Conservation (phyloP, 2,797 vertebrate genomes). For the Acanthurus tractus region DNA sequence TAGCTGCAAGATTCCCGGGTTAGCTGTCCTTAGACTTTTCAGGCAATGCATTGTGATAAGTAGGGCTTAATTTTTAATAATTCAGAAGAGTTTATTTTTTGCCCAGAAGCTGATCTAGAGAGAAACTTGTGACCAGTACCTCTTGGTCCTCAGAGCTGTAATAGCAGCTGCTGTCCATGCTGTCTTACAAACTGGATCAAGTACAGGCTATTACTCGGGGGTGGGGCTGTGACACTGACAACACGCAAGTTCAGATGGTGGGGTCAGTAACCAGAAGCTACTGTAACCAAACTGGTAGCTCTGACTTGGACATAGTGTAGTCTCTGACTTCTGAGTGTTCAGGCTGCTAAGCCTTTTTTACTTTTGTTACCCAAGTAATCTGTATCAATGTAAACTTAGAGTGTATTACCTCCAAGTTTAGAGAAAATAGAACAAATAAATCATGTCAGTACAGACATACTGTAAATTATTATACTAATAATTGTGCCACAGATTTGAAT, state of each 20-base stretch:
- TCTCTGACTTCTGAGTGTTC: not conserved
- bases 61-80: slow-evolving; percentile 46
- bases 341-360: not conserved
- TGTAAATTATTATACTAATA: not conserved
- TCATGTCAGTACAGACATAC: not conserved
- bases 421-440: not conserved
- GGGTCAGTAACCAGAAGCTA: slow-evolving; percentile 63
- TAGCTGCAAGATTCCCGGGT: slow-evolving; percentile 72
- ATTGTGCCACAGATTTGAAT: not conserved
- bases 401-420: not conserved
- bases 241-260: slow-evolving; percentile 34
- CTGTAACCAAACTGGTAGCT: slow-evolving; percentile 16
- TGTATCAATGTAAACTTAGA: not conserved
- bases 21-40: slow-evolving; percentile 78
- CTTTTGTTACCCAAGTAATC: not conserved
- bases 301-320: not conserved
- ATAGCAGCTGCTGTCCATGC: slow-evolving; percentile 51
- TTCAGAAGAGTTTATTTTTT: slow-evolving; percentile 17
- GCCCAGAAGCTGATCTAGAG: slow-evolving; percentile 33
- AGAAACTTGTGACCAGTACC: slow-evolving; percentile 40
- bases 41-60: slow-evolving; percentile 80
- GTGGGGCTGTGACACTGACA: slow-evolving; percentile 62
- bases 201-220: slow-evolving; percentile 56
- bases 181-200: slow-evolving; percentile 48
- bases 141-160: slow-evolving; percentile 57